Evolutionary conservation across 1,140 invertebrate species (phyloP), one percentile per base, ranked within the genome.

Genomic region (Bathynomus jamesi): DNA sequence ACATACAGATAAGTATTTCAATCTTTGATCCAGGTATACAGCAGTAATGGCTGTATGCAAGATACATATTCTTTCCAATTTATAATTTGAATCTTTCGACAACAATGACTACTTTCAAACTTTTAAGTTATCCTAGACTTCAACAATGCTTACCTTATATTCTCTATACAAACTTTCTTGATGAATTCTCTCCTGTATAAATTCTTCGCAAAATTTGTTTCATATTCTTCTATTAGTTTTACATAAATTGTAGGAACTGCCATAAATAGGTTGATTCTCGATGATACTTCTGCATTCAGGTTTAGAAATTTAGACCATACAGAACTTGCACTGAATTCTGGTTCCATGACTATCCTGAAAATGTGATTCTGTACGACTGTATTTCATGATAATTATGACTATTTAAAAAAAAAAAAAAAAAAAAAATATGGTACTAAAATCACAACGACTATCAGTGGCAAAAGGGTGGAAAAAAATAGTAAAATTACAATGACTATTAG

Each of bases 201-300:
- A 76, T 86, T 86, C 73, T 87, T 86, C 4, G 81, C 83, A 78
- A 91, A 90, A 72, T 89, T 85, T 74, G 86, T 86, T 21, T 90
- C 87, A 82, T 90, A 92, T 78, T 93, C 88, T 74, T 92, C 86
- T 5, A 92, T 88, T 11, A 96, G 83, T 70, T 90, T 90, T 67
- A 87, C 86, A 81, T 95, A 96, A 78, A 95, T 93, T 0, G 93
- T 94, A 1, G 94, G 94, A 21, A 95, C 93, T 60, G 89, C 94
- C 89, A 95, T 92, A 76, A 92, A 92, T 25, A 95, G 83, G 61
- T 88, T 91, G 13, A 93, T 85, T 5, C 40, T 53, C 21, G 40
- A 53, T 17, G 2, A 53, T 17, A 53, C 21, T 53, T 53, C 1
- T 1, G 40, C 5, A 17, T 53, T 21, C 40, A 5, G 21, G 2